These are phyloP conservation scores for Podarcis siculus DNA, from an alignment of 2,797 vertebrate genomes.

Conservation along the genomic window DNA sequence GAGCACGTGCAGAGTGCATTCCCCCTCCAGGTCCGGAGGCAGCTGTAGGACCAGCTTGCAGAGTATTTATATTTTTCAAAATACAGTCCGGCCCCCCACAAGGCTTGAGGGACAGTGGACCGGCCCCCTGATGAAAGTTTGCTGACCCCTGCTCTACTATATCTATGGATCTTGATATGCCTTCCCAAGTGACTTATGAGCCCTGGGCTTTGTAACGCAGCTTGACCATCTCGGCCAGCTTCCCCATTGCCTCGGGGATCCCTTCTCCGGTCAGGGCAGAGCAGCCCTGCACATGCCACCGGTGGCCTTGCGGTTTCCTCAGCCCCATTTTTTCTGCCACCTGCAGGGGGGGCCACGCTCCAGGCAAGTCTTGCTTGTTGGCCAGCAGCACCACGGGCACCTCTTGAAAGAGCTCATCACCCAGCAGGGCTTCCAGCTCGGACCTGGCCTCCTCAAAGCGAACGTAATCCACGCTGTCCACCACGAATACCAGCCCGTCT, in stretches of 20 bases:
- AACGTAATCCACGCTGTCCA: constrained; percentile 48
- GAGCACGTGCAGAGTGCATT: too few relatives aligned
- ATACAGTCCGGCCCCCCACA: too few relatives aligned
- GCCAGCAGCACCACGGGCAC: constrained; percentile 50
- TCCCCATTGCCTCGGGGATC: constrained; percentile 66
- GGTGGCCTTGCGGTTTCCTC: constrained; percentile 10
- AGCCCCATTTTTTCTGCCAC: constrained; percentile 44
- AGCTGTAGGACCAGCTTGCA: too few relatives aligned
- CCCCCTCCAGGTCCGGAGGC: too few relatives aligned
- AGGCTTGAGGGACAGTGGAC: too few relatives aligned
- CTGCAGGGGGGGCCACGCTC: constrained; percentile 34
- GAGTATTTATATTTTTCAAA: too few relatives aligned
- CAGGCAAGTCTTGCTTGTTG: constrained; percentile 60
- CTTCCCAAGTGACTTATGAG: neutral
- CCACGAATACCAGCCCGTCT: constrained; percentile 73
- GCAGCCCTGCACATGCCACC: constrained; percentile 65
- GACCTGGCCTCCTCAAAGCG: constrained; percentile 45
- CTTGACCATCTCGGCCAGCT: constrained; percentile 30
- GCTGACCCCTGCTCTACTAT: too few relatives aligned
- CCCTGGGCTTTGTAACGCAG: neutral
- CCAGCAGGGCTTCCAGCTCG: constrained; percentile 35
- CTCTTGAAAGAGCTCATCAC: neutral
- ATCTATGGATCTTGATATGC: neutral
- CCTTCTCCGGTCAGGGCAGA: constrained; percentile 55
- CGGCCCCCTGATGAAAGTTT: too few relatives aligned